Evolutionary conservation across 2,113 vertebrate genomes (phyloP).

Genomic region (Paratilapia polleni): DNA sequence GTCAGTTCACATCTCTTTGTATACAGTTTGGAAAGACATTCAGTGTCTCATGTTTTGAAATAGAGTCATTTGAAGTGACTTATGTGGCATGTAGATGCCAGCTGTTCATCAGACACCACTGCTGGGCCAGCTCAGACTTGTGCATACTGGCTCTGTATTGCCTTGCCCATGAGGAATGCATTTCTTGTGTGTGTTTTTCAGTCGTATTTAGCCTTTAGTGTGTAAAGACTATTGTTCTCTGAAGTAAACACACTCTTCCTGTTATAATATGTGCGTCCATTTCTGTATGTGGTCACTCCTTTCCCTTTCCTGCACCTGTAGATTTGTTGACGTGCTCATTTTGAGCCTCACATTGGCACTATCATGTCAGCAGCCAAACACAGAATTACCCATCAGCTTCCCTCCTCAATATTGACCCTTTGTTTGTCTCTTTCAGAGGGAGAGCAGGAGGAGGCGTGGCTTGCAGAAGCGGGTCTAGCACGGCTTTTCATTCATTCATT

Average conservation of each 20-base stretch:
- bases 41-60: background rate
- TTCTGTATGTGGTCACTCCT: conserved; percentile 9
- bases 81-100: background rate
- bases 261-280: background rate
- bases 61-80: background rate
- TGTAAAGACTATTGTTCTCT: conserved; percentile 49
- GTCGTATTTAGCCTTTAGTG: conserved; percentile 12
- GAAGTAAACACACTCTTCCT: conserved; percentile 49
- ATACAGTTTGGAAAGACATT: background rate
- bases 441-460: conserved; percentile 96
- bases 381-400: background rate
- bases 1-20: background rate
- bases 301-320: conserved; percentile 54
- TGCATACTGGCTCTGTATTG: background rate
- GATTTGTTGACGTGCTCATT: background rate
- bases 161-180: background rate
- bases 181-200: background rate
- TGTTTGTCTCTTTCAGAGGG: conserved; percentile 83
- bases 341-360: too few relatives aligned
- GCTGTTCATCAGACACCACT: background rate
- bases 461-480: conserved; percentile 92
- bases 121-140: background rate
- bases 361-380: background rate
- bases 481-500: conserved; percentile 86
- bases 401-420: background rate